Conservation (phyloP, 2,888 invertebrate species). For the Ganaspis brasiliensis region DNA sequence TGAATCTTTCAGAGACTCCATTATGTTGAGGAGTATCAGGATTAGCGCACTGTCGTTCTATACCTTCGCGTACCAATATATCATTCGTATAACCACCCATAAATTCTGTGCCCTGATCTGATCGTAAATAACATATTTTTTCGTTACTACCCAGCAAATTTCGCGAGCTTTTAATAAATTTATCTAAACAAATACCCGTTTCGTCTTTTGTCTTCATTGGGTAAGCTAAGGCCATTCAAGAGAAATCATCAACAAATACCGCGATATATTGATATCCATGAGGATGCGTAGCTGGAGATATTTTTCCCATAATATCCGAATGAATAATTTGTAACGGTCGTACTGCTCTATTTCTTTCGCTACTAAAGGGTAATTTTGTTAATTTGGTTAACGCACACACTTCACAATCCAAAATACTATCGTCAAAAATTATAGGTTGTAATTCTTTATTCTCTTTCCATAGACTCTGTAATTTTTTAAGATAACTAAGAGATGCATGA, state of each 20-base stretch:
- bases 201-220: slow-evolving; percentile 58
- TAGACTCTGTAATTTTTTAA: slow-evolving; percentile 49
- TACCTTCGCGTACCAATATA: slow-evolving; percentile 20
- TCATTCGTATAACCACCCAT: slow-evolving; percentile 41
- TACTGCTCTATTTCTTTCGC: no score
- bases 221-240: slow-evolving; percentile 60
- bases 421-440: no score
- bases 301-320: slow-evolving; percentile 61
- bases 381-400: no score
- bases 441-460: not conserved
- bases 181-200: slow-evolving; percentile 55
- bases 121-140: slow-evolving; percentile 64
- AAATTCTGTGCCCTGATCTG: slow-evolving; percentile 57
- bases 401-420: no score
- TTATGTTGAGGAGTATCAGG: slow-evolving; percentile 58
- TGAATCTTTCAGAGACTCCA: slow-evolving; percentile 56
- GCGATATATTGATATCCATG: slow-evolving; percentile 56
- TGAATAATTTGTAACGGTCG: slow-evolving; percentile 55
- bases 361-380: no score
- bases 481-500: slow-evolving; percentile 50
- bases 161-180: slow-evolving; percentile 57
- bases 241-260: slow-evolving; percentile 63
- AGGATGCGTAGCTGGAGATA: slow-evolving; percentile 57
- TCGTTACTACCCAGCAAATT: slow-evolving; percentile 61
- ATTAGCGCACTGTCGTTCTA: slow-evolving; percentile 32